Conservation (phyloP, 2,113 vertebrate genomes). For the Recurvirostra avosetta region DNA sequence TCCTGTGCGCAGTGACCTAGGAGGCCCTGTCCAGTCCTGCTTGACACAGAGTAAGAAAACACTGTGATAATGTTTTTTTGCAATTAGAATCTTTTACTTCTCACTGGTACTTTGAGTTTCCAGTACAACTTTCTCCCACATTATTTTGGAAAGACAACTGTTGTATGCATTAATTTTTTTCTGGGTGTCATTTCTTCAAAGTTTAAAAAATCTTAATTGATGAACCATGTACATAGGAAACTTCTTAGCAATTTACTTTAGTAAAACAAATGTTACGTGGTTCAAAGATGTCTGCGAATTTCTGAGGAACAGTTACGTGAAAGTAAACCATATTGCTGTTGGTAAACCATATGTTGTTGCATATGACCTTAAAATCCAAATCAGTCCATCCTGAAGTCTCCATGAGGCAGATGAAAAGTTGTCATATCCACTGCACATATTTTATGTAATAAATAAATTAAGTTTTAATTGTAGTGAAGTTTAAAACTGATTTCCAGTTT, state of each 20-base stretch:
- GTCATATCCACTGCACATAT: no score
- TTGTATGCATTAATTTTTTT: not conserved
- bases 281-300: not conserved
- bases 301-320: not conserved
- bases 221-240: not conserved
- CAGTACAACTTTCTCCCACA: not conserved
- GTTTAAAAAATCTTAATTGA: not conserved
- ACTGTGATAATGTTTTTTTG: fast-evolving
- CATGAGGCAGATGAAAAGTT: no score
- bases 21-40: not conserved
- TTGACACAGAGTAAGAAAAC: not conserved
- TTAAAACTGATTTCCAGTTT: no score
- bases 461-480: no score
- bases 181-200: not conserved
- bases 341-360: no score
- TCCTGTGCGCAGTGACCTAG: not conserved
- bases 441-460: no score
- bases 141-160: not conserved
- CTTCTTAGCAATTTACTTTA: not conserved
- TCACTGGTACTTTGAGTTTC: not conserved
- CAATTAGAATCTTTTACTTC: not conserved
- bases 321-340: no score
- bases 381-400: no score
- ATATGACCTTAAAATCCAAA: no score
- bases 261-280: not conserved